Evolutionary conservation across 2,888 invertebrate genomes (phyloP).

Genomic region (Nudaria mundana): DNA sequence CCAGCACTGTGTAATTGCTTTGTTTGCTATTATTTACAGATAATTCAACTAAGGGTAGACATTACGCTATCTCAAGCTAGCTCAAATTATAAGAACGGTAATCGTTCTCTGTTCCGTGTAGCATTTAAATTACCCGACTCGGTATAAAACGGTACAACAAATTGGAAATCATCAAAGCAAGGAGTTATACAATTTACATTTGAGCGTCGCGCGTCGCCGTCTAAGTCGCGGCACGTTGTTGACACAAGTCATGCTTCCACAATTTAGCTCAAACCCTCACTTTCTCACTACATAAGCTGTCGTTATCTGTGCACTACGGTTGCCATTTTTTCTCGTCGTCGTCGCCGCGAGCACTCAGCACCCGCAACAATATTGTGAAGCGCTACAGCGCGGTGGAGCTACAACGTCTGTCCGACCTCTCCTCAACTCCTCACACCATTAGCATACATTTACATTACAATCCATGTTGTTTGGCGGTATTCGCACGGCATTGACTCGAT

Average conservation of each 20-base stretch:
- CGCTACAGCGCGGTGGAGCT: not conserved
- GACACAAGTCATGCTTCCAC: slow-evolving; percentile 63
- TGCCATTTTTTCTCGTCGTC: slow-evolving; percentile 44
- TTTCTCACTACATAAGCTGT: slow-evolving; percentile 60
- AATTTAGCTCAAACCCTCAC: slow-evolving; percentile 59
- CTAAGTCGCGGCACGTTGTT: slow-evolving; percentile 32
- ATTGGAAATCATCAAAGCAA: slow-evolving; percentile 27
- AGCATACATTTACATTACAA: slow-evolving; percentile 74
- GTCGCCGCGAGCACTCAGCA: slow-evolving; percentile 12
- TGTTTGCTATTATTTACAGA: too few species aligned
- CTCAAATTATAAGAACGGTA: too few species aligned
- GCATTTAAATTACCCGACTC: slow-evolving; percentile 7
- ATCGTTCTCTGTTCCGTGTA: slow-evolving; percentile 12
- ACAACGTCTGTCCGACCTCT: slow-evolving; percentile 16
- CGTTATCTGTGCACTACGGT: slow-evolving; percentile 48
- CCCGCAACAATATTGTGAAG: slow-evolving; percentile 36
- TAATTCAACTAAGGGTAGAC: too few species aligned
- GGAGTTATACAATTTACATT: slow-evolving; percentile 49
- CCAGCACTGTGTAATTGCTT: too few species aligned
- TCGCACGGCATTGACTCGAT: slow-evolving; percentile 35
- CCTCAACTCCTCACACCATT: slow-evolving; percentile 53
- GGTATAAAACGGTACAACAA: slow-evolving; percentile 11
- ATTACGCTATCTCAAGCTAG: too few species aligned
- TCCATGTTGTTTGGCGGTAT: slow-evolving; percentile 52
- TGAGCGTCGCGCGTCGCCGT: too few species aligned